These are phyloP conservation scores for Coenonympha arcania DNA, from an alignment of 2,888 invertebrate genomes.

Conservation along the genomic window DNA sequence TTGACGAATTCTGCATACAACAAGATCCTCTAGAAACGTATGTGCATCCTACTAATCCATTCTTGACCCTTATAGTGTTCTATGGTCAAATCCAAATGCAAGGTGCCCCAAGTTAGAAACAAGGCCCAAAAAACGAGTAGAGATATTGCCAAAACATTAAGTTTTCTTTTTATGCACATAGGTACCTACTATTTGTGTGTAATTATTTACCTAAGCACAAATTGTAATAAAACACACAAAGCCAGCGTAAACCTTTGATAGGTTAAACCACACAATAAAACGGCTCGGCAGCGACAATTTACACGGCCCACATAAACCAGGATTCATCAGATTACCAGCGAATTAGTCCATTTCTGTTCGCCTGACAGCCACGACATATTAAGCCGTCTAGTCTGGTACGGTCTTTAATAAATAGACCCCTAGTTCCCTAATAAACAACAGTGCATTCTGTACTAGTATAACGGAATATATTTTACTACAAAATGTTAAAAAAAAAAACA, in stretches of 20 bases:
- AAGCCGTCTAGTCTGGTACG: slow-evolving; percentile 21
- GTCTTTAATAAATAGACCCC: slow-evolving; percentile 24
- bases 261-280: slow-evolving; percentile 16
- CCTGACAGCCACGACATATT: slow-evolving; percentile 28
- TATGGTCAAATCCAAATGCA: too few species aligned
- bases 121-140: too few species aligned
- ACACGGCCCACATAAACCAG: slow-evolving; percentile 17
- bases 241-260: slow-evolving; percentile 10
- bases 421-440: slow-evolving; percentile 17
- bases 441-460: too few species aligned
- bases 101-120: too few species aligned
- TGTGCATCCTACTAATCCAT: too few species aligned
- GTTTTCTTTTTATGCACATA: too few species aligned
- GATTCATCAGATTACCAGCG: slow-evolving; percentile 30
- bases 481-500: too few species aligned
- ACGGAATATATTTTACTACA: too few species aligned
- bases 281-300: slow-evolving; percentile 15
- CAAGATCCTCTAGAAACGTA: too few species aligned
- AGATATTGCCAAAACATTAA: too few species aligned
- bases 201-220: not conserved
- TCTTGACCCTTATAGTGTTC: too few species aligned
- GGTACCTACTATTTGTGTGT: not conserved
- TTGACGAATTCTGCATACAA: too few species aligned
- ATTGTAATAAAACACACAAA: slow-evolving; percentile 4
- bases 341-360: slow-evolving; percentile 29